Base-by-base conservation (phyloP, 2,888 invertebrate species). In the Perithous albicinctus region DNA sequence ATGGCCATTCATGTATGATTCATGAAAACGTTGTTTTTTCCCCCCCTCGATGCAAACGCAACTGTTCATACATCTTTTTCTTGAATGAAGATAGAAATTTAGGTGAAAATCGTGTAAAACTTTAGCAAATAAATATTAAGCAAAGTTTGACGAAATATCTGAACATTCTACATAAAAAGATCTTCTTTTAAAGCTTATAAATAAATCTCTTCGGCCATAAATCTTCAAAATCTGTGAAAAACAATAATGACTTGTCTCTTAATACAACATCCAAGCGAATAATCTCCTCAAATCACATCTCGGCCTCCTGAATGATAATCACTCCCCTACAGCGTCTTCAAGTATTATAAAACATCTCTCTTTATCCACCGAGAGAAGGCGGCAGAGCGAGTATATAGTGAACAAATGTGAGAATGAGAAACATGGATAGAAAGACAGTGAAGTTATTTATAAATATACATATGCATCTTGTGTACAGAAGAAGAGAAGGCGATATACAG, bases 401-500 rank as follows among this genome's bases (percentile, higher is more conserved):
- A 4, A 64, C 43, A 46, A 64, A 64, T 4, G 54, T 61, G 29
- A 41, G 66, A 59, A 56, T 54, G 41, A 12, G 26, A 41, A 75
- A 63, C 38, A 38, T 23, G 38, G 69, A 66, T 18, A 38, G 29
- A 51, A 69, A 67, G 80, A 61, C 72, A 67, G 54, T 73, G 46
- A 85, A 88, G 88, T 86, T 91, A 91, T 91, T 91, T 90, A 91
- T 91, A 91, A 91, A 90, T 89, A 89, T 88, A 86, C 85, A 86
- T 64, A 74, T 72, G 72, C 66, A 72, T 82, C 66, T 66, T 29
- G 72, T 29, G 56, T 56, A 54, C 20, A 12, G 54, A 43, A 38
- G 41, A 41, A 26, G 15, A 38, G 69, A 38, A 43, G 72, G 80
- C 86, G 87, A 88, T 86, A 64, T 38, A 83, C 84, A 74, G 86